Evolutionary conservation across 1,140 invertebrate genomes (phyloP).

Genomic region (Papilio xuthus): DNA sequence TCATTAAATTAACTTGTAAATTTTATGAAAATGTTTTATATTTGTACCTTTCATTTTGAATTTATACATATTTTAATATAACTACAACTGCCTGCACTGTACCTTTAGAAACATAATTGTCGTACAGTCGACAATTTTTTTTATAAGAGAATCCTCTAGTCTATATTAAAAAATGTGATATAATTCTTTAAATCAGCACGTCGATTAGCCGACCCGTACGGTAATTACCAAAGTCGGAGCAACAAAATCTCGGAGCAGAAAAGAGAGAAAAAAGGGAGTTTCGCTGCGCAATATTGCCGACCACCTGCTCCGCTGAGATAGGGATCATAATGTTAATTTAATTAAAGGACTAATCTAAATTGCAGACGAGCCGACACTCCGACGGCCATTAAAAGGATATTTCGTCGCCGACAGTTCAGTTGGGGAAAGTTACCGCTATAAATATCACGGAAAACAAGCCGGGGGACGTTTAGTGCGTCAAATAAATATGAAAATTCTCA

Average conservation of each 20-base stretch:
- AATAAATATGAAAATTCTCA: conserved; percentile 54
- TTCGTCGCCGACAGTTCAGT: conserved; percentile 68
- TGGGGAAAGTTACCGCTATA: conserved; percentile 71
- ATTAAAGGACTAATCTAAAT: conserved; percentile 82
- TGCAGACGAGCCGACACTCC: conserved; percentile 78
- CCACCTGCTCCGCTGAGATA: conserved; percentile 76
- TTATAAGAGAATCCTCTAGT: neutral
- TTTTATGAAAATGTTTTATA: neutral
- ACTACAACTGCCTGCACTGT: neutral
- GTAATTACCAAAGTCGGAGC: conserved; percentile 6
- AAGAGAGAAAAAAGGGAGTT: conserved; percentile 56
- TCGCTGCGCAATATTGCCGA: conserved; percentile 67
- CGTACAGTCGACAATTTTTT: neutral
- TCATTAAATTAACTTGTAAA: neutral
- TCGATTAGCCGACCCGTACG: conserved; percentile 15
- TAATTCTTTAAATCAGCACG: neutral
- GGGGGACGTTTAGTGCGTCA: conserved; percentile 53
- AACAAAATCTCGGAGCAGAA: conserved; percentile 17
- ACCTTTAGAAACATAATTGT: neutral
- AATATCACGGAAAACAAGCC: conserved; percentile 70
- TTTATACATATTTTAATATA: neutral
- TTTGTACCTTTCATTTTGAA: neutral
- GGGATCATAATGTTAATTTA: conserved; percentile 81
- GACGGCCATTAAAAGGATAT: conserved; percentile 78
- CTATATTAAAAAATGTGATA: neutral